phyloP scores from a whole-genome alignment of 2,797 vertebrate genomes.

The Cephalopachus bancanus region DNA sequence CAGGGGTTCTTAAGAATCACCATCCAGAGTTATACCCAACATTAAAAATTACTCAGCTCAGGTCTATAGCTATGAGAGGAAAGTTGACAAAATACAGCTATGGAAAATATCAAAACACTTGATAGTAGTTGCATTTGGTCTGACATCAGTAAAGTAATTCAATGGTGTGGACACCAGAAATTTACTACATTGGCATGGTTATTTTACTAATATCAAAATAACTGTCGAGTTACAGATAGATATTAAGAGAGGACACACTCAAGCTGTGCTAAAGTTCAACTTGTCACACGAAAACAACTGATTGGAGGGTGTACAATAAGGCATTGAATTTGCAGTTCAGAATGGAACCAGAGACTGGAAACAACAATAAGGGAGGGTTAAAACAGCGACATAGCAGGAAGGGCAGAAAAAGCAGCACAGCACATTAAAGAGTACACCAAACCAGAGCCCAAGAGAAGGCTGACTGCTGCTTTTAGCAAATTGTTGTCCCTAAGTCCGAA shows the following conservation, averaged over 20 bases:
- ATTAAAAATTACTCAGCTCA: constrained; percentile 28
- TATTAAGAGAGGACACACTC: neutral
- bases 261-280: neutral
- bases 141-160: neutral
- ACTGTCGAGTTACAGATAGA: neutral
- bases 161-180: neutral
- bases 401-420: neutral
- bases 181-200: neutral
- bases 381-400: too few relatives aligned
- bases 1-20: neutral
- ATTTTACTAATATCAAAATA: neutral
- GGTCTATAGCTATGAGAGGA: neutral
- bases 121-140: neutral
- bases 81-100: neutral
- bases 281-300: neutral
- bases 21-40: neutral
- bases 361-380: neutral
- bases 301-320: neutral
- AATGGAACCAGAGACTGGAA: neutral
- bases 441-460: neutral
- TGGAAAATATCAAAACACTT: neutral
- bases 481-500: neutral
- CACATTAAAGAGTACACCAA: neutral
- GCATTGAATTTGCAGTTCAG: neutral
- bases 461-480: neutral